phyloP scores from a whole-genome alignment of 2,113 vertebrate species.

The Azemiops feae region DNA sequence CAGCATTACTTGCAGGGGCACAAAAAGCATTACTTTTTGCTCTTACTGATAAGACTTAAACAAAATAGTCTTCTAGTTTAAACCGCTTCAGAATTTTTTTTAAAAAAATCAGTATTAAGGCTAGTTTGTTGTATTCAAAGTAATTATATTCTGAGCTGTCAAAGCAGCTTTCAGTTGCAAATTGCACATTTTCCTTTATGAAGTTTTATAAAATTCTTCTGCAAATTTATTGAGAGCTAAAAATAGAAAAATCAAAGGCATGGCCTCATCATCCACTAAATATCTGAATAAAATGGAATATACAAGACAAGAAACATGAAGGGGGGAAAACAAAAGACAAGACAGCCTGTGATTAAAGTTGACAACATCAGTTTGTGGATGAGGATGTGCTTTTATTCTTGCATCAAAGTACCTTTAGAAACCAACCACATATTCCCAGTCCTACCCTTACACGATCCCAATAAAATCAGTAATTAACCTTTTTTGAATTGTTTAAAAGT shows the following conservation, averaged over 20 bases:
- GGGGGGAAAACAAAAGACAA: conserved; percentile 49
- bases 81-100: conserved; percentile 44
- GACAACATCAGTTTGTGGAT: conserved; percentile 44
- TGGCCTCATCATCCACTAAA: conserved; percentile 44
- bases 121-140: conserved; percentile 23
- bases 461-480: conserved; percentile 16
- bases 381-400: conserved; percentile 37
- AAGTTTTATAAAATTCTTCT: conserved; percentile 15
- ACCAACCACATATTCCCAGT: conserved; percentile 16
- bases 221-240: conserved; percentile 29
- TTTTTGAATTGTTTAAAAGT: conserved; percentile 32
- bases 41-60: conserved; percentile 31
- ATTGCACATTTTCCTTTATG: conserved; percentile 11
- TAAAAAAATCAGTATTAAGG: conserved; percentile 27
- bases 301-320: conserved; percentile 57
- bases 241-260: conserved; percentile 32
- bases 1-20: neutral
- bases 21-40: conserved; percentile 29
- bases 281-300: conserved; percentile 65
- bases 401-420: conserved; percentile 39
- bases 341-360: conserved; percentile 45
- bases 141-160: conserved; percentile 43
- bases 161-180: conserved; percentile 28
- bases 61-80: conserved; percentile 41
- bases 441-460: conserved; percentile 7